Conservation (phyloP, 2,888 invertebrate genomes). For the Lycophotia porphyrea region DNA sequence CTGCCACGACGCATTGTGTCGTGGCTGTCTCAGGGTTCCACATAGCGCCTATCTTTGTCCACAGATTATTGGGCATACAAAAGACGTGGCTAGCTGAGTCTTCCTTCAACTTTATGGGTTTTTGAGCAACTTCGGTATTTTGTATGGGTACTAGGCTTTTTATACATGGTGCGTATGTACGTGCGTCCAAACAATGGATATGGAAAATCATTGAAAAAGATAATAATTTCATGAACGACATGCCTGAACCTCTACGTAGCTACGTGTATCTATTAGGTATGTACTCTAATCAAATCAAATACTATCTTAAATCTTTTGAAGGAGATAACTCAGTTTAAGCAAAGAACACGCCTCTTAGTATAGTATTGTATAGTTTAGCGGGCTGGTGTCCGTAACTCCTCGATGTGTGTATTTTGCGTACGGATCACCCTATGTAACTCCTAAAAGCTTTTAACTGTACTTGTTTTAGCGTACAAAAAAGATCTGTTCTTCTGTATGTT, state of each 20-base stretch:
- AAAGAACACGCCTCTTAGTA: too few species aligned
- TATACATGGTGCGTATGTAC: not conserved
- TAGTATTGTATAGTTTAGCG: not conserved
- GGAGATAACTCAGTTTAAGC: not conserved
- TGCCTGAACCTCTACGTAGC: too few species aligned
- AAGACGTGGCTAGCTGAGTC: not conserved
- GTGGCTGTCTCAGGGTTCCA: not conserved
- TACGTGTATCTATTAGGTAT: too few species aligned
- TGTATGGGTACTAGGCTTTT: not conserved
- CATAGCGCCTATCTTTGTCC: not conserved
- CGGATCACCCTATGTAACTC: not conserved
- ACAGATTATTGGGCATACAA: not conserved
- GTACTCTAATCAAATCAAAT: not conserved
- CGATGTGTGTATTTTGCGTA: not conserved
- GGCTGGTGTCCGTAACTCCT: not conserved
- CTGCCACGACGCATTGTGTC: not conserved
- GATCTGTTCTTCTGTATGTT: not conserved
- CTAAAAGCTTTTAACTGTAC: too few species aligned
- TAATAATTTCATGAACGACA: constrained; percentile 10
- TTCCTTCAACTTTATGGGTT: not conserved
- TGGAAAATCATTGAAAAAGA: not conserved
- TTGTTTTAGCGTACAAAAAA: not conserved
- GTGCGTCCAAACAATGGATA: constrained; percentile 9
- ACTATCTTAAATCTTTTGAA: not conserved
- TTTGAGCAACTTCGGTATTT: not conserved